Percentiles rank a stretch among this genome's conserved stretches.
Evolutionary conservation across 2,113 vertebrate genomes (phyloP).

Genomic region (Callithrix jacchus): DNA sequence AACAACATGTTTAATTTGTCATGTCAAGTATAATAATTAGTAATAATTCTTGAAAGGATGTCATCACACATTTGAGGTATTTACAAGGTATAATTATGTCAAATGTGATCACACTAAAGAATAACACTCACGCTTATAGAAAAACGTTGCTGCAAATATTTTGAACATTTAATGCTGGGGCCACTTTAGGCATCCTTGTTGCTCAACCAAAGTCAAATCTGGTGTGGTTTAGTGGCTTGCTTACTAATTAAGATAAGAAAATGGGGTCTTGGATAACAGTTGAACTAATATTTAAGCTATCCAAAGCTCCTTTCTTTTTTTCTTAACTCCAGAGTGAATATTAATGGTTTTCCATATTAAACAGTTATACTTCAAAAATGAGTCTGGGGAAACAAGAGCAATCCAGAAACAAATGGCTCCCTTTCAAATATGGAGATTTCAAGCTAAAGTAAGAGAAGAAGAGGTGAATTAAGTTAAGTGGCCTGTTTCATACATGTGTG

Average conservation of each 20-base stretch:
- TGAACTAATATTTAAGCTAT: slow-evolving; percentile 34
- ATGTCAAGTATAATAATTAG: slow-evolving; percentile 85
- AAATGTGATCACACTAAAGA: slow-evolving; percentile 72
- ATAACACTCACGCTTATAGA: slow-evolving; percentile 47
- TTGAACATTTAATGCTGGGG: background rate
- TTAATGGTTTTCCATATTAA: background rate
- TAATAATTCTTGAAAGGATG: slow-evolving; percentile 84
- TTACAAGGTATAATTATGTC: slow-evolving; percentile 84
- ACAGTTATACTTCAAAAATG: background rate
- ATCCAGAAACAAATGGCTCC: background rate
- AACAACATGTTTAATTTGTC: slow-evolving; percentile 86
- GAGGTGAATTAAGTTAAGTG: background rate
- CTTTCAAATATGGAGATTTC: background rate
- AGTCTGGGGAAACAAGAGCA: background rate
- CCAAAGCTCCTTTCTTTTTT: background rate
- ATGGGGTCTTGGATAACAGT: background rate
- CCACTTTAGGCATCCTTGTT: slow-evolving; percentile 6
- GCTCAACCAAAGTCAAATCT: background rate
- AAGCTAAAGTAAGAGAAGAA: background rate
- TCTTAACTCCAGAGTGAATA: background rate
- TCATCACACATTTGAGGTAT: slow-evolving; percentile 82
- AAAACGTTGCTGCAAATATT: background rate
- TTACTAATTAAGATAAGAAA: slow-evolving; percentile 26
- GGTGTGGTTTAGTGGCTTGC: background rate
- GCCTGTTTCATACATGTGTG: background rate